Evolutionary conservation across 2,888 invertebrate species (phyloP).

Genomic region (Lochmaea crataegi): DNA sequence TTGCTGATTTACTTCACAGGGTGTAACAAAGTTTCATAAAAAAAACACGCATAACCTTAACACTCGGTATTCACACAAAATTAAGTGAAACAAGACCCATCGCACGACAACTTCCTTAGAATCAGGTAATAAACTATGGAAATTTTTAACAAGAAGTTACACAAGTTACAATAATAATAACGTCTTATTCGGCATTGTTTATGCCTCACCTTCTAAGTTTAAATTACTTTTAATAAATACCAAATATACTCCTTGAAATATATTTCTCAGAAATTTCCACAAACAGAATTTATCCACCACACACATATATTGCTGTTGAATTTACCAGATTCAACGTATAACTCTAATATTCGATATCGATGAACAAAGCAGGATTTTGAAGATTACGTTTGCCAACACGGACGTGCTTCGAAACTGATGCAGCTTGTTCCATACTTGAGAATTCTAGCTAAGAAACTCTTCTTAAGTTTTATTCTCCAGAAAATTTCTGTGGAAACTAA

Average conservation of each 20-base stretch:
- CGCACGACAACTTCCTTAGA: too few species aligned
- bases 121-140: too few species aligned
- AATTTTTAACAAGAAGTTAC: too few species aligned
- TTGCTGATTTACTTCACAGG: too few species aligned
- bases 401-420: background rate
- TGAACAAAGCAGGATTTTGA: background rate
- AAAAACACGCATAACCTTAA: too few species aligned
- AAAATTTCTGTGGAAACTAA: background rate
- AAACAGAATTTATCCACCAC: background rate
- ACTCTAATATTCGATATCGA: background rate
- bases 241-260: background rate
- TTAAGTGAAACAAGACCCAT: too few species aligned
- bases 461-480: background rate
- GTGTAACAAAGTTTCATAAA: too few species aligned
- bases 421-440: background rate
- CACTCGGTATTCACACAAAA: too few species aligned
- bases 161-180: too few species aligned
- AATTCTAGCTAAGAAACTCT: background rate
- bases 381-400: background rate
- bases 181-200: too few species aligned
- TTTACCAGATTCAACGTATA: background rate
- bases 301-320: background rate
- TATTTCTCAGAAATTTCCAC: background rate
- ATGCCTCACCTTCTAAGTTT: too few species aligned
- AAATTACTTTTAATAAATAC: too few species aligned